Evolutionary conservation across 2,888 invertebrate species (phyloP), one percentile per base, ranked within the genome.

Genomic region (Pollenia amentaria): DNA sequence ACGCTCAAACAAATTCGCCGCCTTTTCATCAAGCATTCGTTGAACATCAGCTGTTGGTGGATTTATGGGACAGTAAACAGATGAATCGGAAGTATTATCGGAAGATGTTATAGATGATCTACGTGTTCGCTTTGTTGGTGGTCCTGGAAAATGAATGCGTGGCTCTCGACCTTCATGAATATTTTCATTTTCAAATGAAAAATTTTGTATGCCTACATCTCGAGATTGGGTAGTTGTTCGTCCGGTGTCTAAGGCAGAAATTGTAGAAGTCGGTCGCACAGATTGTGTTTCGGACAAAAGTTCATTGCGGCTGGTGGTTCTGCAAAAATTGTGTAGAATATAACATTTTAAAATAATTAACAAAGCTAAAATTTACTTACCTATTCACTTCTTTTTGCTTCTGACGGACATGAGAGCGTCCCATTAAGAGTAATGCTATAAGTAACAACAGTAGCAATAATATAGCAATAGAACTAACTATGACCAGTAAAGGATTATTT

Each of bases 51-150:
- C 89, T 21, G 90, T 89, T 8, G 93, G 92, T 3, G 92, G 91
- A 89, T 93, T 92, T 9, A 93, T 92, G 8, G 93, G 93, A 72
- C 93, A 92, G 77, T 93, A 93, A 1, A 93, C 91, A 0, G 93
- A 93, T 1, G 93, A 93, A 83, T 93, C 93, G 0, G 93, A 93
- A 2, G 93, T 93, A 62, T 93, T 93, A 48, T 92, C 92, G 0
- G 92, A 91, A 7, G 92, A 92, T 0, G 92, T 91, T 3, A 92
- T 88, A 0, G 93, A 93, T 40, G 90, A 91, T 3, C 91, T 90
- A 21, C 92, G 90, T 0, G 90, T 89, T 0, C 89, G 87, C 7
- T 88, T 88, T 3, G 87, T 88, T 29, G 93, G 92, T 4, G 90
- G 90, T 29, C 89, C 90, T 1, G 91, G 91, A 55, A 92, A 92